Evolutionary conservation across 2,888 invertebrate genomes (phyloP).

Genomic region (Drosophila pseudotakahashii): DNA sequence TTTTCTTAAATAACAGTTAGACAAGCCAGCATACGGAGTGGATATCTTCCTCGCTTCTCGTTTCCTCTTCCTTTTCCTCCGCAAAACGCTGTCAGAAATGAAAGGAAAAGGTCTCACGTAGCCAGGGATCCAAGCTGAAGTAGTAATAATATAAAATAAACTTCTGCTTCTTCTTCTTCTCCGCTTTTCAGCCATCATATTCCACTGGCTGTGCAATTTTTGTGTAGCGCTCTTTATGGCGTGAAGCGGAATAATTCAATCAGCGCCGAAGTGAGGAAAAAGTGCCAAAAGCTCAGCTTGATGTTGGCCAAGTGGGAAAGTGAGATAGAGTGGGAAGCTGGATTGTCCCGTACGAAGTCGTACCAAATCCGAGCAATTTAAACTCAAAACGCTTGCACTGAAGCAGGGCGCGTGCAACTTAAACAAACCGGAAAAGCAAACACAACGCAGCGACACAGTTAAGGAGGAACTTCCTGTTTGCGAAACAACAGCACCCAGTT

Average conservation of each 20-base stretch:
- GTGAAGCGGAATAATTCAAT: constrained; percentile 80
- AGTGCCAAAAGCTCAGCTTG: constrained; percentile 44
- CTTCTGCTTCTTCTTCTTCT: constrained; percentile 36
- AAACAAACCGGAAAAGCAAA: constrained; percentile 79
- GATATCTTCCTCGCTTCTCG: constrained; percentile 15
- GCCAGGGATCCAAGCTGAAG: constrained; percentile 55
- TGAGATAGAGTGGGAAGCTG: neutral
- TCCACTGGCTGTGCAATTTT: constrained; percentile 32
- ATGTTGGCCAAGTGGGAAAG: constrained; percentile 4
- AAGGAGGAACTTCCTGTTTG: constrained; percentile 74
- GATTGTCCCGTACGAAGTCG: constrained; percentile 50
- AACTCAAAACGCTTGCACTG: constrained; percentile 73
- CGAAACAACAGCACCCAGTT: constrained; percentile 43
- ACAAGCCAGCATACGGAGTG: constrained; percentile 27
- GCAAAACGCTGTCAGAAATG: constrained; percentile 36
- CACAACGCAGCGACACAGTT: constrained; percentile 75
- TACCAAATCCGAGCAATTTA: constrained; percentile 72
- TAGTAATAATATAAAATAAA: constrained; percentile 68
- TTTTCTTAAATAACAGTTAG: constrained; percentile 43
- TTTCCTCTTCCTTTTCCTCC: neutral
- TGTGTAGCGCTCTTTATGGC: constrained; percentile 66
- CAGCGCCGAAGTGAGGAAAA: constrained; percentile 57
- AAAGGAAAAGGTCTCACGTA: constrained; percentile 62
- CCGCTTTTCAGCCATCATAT: constrained; percentile 35
- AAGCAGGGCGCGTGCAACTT: constrained; percentile 67